These are phyloP conservation scores for Microtus oregoni DNA, from an alignment of 2,113 vertebrate genomes.

Conservation along the genomic window DNA sequence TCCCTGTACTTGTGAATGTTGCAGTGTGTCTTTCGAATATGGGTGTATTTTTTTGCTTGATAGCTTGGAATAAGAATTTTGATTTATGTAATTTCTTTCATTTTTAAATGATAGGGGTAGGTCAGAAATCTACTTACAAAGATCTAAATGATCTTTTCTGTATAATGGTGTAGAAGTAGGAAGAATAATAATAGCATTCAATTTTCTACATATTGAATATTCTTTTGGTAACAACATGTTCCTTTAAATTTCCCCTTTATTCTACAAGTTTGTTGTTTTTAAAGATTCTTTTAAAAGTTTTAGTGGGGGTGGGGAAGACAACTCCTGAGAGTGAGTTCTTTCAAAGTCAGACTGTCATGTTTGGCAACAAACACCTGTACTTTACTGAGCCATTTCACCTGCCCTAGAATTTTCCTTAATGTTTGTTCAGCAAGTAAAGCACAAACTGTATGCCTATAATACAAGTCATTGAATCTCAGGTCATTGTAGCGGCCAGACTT, in stretches of 20 bases:
- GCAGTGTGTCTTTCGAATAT: neutral
- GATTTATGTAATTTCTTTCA: conserved; percentile 30
- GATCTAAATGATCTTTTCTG: neutral
- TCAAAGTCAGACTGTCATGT: neutral
- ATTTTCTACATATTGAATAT: neutral
- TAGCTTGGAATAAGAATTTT: conserved; percentile 51
- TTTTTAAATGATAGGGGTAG: conserved; percentile 34
- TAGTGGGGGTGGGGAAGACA: neutral
- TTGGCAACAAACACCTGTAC: neutral
- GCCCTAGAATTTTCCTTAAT: neutral
- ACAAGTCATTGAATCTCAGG: neutral
- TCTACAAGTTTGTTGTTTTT: conserved; percentile 1
- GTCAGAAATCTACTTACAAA: neutral
- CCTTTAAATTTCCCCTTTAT: conserved; percentile 38
- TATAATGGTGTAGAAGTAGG: neutral
- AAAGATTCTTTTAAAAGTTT: neutral
- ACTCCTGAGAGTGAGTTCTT: neutral
- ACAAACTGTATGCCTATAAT: neutral
- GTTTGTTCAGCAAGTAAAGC: neutral
- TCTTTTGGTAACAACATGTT: neutral
- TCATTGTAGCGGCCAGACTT: too few species aligned
- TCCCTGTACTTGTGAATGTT: neutral
- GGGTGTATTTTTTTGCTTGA: neutral
- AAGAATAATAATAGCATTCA: conserved; percentile 3
- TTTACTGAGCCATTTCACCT: neutral